Evolutionary conservation across 2,113 vertebrate genomes (phyloP).

Genomic region (Polyodon spathula): DNA sequence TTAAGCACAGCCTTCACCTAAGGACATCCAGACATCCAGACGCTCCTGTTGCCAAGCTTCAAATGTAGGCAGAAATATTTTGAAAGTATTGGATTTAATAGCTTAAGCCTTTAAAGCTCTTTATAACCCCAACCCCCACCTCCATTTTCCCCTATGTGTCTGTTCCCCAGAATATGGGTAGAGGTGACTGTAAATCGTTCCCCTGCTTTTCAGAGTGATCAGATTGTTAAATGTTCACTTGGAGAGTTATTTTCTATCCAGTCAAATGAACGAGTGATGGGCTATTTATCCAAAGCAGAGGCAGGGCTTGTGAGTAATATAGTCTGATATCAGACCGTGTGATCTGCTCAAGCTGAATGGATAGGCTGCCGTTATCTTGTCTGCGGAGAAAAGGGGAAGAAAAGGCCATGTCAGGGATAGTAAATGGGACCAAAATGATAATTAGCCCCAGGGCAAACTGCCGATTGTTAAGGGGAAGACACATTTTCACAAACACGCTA

Average conservation of each 20-base stretch:
- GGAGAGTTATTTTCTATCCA: constrained; percentile 34
- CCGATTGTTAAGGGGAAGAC: constrained; percentile 29
- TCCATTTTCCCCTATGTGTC: no score
- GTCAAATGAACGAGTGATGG: constrained; percentile 27
- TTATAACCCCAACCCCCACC: neutral
- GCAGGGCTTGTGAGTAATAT: constrained; percentile 26
- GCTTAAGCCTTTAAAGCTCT: constrained; percentile 1
- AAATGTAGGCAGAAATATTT: constrained; percentile 1
- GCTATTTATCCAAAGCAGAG: constrained; percentile 17
- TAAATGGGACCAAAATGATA: constrained; percentile 46
- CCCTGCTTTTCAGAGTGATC: constrained; percentile 22
- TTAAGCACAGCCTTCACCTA: constrained; percentile 1
- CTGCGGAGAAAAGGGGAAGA: constrained; percentile 29
- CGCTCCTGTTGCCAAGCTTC: neutral
- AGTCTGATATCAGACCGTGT: constrained; percentile 33
- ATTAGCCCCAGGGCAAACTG: constrained; percentile 42
- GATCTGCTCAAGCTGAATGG: constrained; percentile 47
- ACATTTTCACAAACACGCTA: constrained; percentile 47
- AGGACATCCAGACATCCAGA: neutral
- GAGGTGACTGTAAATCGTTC: constrained; percentile 18
- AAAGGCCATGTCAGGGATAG: constrained; percentile 48
- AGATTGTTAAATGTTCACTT: constrained; percentile 25
- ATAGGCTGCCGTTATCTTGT: constrained; percentile 43
- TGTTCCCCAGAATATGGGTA: neutral
- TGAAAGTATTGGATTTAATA: neutral